Conservation (phyloP, 2,797 vertebrate species). For the Scomberomorus guttatus region DNA sequence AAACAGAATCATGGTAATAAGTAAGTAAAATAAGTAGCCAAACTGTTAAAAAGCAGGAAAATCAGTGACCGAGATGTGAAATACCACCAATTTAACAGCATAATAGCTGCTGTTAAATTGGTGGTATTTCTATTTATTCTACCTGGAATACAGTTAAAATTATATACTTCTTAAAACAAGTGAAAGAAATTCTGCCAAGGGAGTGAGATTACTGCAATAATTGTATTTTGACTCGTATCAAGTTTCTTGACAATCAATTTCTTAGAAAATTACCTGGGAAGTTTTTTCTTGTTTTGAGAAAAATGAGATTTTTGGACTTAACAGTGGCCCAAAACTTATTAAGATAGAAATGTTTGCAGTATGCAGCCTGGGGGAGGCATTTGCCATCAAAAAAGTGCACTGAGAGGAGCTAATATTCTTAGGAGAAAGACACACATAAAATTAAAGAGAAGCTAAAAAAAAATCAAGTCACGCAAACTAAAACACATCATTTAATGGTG, state of each 20-base stretch:
- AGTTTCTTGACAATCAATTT: neutral
- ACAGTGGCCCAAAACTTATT: neutral
- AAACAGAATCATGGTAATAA: neutral
- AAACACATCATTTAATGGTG: neutral
- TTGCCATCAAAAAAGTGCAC: neutral
- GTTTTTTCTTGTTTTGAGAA: neutral
- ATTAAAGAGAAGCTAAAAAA: neutral
- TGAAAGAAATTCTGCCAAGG: neutral
- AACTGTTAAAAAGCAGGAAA: neutral
- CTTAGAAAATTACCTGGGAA: neutral
- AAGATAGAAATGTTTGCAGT: neutral
- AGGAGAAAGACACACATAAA: neutral
- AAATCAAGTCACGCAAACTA: neutral
- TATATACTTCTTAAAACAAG: too few relatives aligned
- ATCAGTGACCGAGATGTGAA: conserved; percentile 1
- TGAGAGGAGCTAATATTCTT: neutral
- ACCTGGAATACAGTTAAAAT: neutral
- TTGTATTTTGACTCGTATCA: neutral
- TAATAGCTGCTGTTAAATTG: conserved; percentile 11
- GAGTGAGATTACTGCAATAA: neutral
- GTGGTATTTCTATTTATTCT: neutral
- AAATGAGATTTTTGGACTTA: neutral
- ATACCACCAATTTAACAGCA: neutral
- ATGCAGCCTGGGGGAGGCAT: neutral
- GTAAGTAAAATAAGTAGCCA: neutral